These are phyloP conservation scores for Eulemur mongoz DNA, from an alignment of 2,797 vertebrate genomes.

Conservation along the genomic window DNA sequence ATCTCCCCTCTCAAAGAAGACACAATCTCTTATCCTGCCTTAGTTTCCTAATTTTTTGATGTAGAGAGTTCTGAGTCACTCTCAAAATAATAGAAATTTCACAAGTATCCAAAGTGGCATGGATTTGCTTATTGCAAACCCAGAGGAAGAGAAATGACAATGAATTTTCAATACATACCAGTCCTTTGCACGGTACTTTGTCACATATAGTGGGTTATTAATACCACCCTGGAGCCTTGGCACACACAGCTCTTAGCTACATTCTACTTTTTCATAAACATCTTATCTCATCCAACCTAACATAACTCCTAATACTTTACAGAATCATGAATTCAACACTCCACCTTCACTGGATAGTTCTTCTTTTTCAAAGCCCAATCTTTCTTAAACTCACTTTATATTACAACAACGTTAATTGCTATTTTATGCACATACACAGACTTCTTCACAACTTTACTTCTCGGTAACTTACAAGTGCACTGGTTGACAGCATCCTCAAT, in stretches of 20 bases:
- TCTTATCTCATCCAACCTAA: conserved; percentile 75
- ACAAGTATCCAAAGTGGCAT: conserved; percentile 27
- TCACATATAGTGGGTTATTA: conserved; percentile 62
- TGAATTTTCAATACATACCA: conserved; percentile 25
- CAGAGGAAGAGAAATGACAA: conserved; percentile 47
- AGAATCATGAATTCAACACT: conserved; percentile 72
- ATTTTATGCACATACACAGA: conserved; percentile 76
- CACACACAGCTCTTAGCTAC: conserved; percentile 20
- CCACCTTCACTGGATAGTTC: conserved; percentile 74
- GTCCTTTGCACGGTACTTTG: conserved; percentile 45
- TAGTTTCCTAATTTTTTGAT: conserved; percentile 32
- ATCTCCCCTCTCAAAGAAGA: not conserved
- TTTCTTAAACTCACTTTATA: conserved; percentile 65
- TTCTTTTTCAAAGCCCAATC: conserved; percentile 67
- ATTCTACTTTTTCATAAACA: conserved; percentile 74
- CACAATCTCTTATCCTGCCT: not conserved
- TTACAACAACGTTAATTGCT: conserved; percentile 80
- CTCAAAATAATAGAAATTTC: conserved; percentile 61
- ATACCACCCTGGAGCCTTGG: conserved; percentile 67
- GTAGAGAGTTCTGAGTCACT: conserved; percentile 26
- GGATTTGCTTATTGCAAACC: conserved; percentile 34
- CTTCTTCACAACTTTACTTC: conserved; percentile 79
- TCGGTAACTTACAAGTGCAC: conserved; percentile 74
- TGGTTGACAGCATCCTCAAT: conserved; percentile 79
- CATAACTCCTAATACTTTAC: conserved; percentile 78